These are phyloP conservation scores for Sesia apiformis DNA, from an alignment of 2,888 invertebrate species.

Conservation along the genomic window DNA sequence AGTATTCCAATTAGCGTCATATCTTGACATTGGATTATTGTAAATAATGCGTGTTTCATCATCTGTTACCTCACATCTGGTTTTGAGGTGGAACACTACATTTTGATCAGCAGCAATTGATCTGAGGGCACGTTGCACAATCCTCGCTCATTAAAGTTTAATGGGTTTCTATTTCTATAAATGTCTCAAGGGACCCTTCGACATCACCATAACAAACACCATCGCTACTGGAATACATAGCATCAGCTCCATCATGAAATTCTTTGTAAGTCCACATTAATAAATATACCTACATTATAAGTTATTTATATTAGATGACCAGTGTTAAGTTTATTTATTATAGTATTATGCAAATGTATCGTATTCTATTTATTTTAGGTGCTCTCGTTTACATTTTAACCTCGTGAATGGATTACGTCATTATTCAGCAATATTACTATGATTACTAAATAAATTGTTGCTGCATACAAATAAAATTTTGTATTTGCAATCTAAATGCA, in stretches of 20 bases:
- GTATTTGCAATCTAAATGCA: too few relatives aligned
- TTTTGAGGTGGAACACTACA: background rate
- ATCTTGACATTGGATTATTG: background rate
- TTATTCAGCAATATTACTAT: too few relatives aligned
- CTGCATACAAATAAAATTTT: too few relatives aligned
- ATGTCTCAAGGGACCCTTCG: slow-evolving; percentile 2
- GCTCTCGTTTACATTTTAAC: too few relatives aligned
- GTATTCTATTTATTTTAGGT: too few relatives aligned
- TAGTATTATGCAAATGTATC: too few relatives aligned
- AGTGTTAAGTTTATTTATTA: too few relatives aligned
- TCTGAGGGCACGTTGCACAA: slow-evolving; percentile 2
- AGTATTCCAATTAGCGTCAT: too few relatives aligned
- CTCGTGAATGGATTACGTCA: too few relatives aligned
- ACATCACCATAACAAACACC: background rate
- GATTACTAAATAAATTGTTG: too few relatives aligned
- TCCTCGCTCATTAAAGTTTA: slow-evolving; percentile 1
- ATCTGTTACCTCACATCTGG: background rate
- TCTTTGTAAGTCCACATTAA: slow-evolving; percentile 10
- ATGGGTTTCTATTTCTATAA: slow-evolving; percentile 4
- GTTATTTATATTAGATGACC: too few relatives aligned
- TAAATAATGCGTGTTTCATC: background rate
- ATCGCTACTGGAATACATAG: background rate
- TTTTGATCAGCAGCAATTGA: background rate
- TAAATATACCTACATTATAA: too few relatives aligned
- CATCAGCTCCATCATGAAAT: slow-evolving; percentile 8